Evolutionary conservation across 1,140 invertebrate species (phyloP).

Genomic region (Holcopasites calliopsidis): DNA sequence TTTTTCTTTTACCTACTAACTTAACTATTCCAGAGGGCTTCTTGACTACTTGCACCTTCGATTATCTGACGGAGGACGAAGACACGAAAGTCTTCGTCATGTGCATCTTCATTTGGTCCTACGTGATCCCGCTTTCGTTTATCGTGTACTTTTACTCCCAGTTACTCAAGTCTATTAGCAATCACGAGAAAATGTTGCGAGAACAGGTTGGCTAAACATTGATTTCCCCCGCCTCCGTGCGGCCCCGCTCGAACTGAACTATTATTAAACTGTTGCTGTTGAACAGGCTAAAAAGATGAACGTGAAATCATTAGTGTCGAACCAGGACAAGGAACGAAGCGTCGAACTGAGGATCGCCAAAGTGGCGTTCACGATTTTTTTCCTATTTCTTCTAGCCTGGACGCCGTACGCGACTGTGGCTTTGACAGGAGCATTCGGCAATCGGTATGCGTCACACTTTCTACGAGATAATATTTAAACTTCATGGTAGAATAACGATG

Average conservation of each 20-base stretch:
- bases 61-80: conserved; percentile 85
- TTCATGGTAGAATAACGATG: too few species aligned
- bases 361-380: conserved; percentile 88
- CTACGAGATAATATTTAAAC: neutral
- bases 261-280: neutral
- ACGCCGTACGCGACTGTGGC: conserved; percentile 87
- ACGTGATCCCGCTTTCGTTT: conserved; percentile 84
- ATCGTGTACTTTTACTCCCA: conserved; percentile 86
- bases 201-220: conserved; percentile 79
- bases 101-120: conserved; percentile 86
- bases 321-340: conserved; percentile 84
- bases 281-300: conserved; percentile 90
- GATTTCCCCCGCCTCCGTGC: neutral
- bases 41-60: conserved; percentile 88
- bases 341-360: conserved; percentile 88
- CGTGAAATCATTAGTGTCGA: conserved; percentile 86
- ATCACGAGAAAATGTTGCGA: conserved; percentile 88
- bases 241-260: neutral
- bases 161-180: conserved; percentile 85
- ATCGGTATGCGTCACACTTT: conserved; percentile 78
- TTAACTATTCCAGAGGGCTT: conserved; percentile 84
- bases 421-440: conserved; percentile 86
- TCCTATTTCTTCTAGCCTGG: conserved; percentile 87
- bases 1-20: too few species aligned
- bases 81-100: conserved; percentile 85